Evolutionary conservation across 2,797 vertebrate genomes (phyloP), one percentile per base, ranked within the genome.

Genomic region (Mus minutoides): DNA sequence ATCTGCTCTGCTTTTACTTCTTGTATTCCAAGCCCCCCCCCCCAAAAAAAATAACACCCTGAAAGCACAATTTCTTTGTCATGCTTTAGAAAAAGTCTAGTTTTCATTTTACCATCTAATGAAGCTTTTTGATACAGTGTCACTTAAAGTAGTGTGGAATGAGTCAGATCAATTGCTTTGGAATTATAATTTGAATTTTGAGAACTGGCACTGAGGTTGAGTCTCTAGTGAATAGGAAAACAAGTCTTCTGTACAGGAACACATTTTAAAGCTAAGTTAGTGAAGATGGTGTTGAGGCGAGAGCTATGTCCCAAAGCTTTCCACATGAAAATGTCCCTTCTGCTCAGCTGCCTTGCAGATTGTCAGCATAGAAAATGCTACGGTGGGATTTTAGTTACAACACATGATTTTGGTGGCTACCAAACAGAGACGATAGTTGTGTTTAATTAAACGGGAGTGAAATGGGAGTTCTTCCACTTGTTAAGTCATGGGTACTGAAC

Each of bases 21-120:
- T 49, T 58, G 34, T 8, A 95, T 84, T 91, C 92, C 78, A 94
- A 96, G 46, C n/a, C 90, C n/a, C n/a, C n/a, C n/a, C n/a, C n/a
- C n/a, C n/a, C n/a, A n/a, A n/a, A n/a, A n/a, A 96, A n/a, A 80
- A 69, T 93, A n/a, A 14, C 7, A 78, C 9, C 40, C 49, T 83
- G 26, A 86, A 82, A 93, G 69, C 46, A 37, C 43, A 93, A 64
- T 96, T 94, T 93, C 46, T 86, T 88, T 88, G 60, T 94, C 78
- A 88, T 89, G 24, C 11, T 78, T 94, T 95, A 77, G 43, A 49
- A 49, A 49, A 80, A 58, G 9, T 11, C 60, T 56, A 90, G 37
- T 93, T 91, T 97, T 92, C 46, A 93, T 92, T 90, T 90, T 83
- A 69, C 3, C 22, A 46, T 90, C 60, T 49, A 78, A 92, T n/a